A percentile compares a stretch with the other conserved stretches of the same genome.
These are phyloP conservation scores for Gastrophysa polygoni DNA, from an alignment of 2,888 invertebrate species.

Conservation along the genomic window DNA sequence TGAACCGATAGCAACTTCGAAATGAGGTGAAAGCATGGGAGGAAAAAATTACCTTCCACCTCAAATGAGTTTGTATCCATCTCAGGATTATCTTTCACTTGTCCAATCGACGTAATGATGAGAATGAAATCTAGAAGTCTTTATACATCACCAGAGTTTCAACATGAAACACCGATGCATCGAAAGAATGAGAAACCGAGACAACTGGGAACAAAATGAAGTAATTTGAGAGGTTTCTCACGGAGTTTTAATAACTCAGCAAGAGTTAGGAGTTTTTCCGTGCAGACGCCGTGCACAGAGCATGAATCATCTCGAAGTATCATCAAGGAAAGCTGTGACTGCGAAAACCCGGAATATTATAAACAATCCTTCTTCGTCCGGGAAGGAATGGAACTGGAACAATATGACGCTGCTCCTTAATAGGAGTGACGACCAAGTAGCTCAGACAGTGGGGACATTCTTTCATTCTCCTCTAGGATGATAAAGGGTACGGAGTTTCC, in stretches of 20 bases:
- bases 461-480: too few relatives aligned
- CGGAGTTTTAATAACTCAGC: slow-evolving; percentile 51
- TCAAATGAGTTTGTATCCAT: too few relatives aligned
- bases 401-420: not conserved
- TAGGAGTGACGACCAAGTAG: too few relatives aligned
- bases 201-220: slow-evolving; percentile 44
- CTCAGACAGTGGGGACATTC: too few relatives aligned
- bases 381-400: slow-evolving; percentile 14
- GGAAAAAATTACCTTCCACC: too few relatives aligned
- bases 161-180: not conserved
- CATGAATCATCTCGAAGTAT: slow-evolving; percentile 42
- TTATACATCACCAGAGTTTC: not conserved
- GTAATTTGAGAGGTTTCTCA: slow-evolving; percentile 51
- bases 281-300: slow-evolving; percentile 43
- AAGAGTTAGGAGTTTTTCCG: slow-evolving; percentile 46
- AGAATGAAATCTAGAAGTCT: not conserved
- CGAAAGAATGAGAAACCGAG: slow-evolving; percentile 38
- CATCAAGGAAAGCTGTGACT: slow-evolving; percentile 45
- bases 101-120: too few relatives aligned
- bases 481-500: too few relatives aligned
- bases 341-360: slow-evolving; percentile 34
- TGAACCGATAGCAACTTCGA: too few relatives aligned
- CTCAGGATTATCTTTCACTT: too few relatives aligned
- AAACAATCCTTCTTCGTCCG: slow-evolving; percentile 28
- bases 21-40: too few relatives aligned